Conservation (phyloP, 2,797 vertebrate species). For the Anguilla anguilla region DNA sequence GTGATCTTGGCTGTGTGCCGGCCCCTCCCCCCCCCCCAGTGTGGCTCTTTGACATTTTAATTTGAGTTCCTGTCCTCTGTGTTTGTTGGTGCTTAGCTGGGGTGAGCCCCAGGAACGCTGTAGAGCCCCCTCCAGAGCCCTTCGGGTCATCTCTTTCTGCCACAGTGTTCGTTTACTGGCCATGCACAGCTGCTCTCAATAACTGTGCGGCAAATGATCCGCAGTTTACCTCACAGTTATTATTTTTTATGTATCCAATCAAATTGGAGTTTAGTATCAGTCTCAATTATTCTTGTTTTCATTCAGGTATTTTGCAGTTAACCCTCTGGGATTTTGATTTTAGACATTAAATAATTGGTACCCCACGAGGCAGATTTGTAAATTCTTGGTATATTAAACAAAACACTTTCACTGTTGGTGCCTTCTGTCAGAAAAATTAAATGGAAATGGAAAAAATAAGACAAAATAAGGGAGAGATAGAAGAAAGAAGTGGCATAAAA, state of each 20-base stretch:
- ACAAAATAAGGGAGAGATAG: not conserved
- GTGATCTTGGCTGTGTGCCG: constrained; percentile 13
- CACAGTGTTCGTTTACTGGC: not conserved
- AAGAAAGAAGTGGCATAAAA: not conserved
- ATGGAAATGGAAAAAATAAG: not conserved
- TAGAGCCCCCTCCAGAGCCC: not conserved
- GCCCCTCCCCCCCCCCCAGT: not conserved
- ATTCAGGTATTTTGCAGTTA: not conserved
- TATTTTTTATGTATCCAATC: not conserved
- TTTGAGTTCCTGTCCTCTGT: constrained; percentile 16
- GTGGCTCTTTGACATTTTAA: constrained; percentile 11
- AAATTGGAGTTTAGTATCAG: not conserved
- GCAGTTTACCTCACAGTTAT: not conserved
- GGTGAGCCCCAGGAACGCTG: not conserved
- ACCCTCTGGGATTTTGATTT: not conserved
- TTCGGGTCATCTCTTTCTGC: not conserved
- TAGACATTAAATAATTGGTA: not conserved
- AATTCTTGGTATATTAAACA: not conserved
- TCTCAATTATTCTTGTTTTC: not conserved
- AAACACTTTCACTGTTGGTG: not conserved
- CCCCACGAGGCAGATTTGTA: not conserved
- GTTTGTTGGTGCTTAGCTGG: constrained; percentile 5
- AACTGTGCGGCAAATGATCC: not conserved
- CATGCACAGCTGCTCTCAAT: not conserved
- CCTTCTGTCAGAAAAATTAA: not conserved